Evolutionary conservation across 2,797 vertebrate species (phyloP).

Genomic region (Rhodeus uyekii): DNA sequence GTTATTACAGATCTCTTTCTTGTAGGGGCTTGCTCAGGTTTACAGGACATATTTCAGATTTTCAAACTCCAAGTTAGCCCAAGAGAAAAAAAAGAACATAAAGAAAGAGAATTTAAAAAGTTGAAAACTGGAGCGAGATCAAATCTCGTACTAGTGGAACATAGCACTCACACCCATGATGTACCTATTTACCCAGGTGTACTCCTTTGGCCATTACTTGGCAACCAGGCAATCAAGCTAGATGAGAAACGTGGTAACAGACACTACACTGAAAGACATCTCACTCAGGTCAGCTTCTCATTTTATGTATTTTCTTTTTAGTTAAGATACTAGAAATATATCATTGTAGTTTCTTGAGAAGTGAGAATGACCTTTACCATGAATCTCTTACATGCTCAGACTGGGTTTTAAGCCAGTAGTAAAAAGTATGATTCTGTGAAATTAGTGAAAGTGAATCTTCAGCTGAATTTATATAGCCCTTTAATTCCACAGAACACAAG

Average conservation of each 20-base stretch:
- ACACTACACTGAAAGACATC: not conserved
- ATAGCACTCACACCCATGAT: conserved; percentile 30
- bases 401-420: not conserved
- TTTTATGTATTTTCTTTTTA: not conserved
- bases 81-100: conserved; percentile 30
- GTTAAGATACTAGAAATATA: too few relatives aligned
- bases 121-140: conserved; percentile 26
- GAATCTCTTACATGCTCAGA: not conserved
- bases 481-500: not conserved
- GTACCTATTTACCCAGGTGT: conserved; percentile 56
- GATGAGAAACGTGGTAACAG: not conserved
- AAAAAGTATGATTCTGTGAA: not conserved
- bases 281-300: not conserved
- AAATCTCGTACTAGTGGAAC: conserved; percentile 38
- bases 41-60: conserved; percentile 42
- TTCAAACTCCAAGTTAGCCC: conserved; percentile 33
- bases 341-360: not conserved
- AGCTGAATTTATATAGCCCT: not conserved
- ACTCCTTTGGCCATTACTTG: conserved; percentile 31
- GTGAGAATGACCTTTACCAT: conserved; percentile 9
- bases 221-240: conserved; percentile 11
- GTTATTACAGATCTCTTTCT: not conserved
- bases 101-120: not conserved
- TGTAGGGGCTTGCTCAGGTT: not conserved
- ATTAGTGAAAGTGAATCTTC: not conserved